These are phyloP conservation scores for Pasiphila rectangulata DNA, from an alignment of 2,888 invertebrate species.

Conservation along the genomic window DNA sequence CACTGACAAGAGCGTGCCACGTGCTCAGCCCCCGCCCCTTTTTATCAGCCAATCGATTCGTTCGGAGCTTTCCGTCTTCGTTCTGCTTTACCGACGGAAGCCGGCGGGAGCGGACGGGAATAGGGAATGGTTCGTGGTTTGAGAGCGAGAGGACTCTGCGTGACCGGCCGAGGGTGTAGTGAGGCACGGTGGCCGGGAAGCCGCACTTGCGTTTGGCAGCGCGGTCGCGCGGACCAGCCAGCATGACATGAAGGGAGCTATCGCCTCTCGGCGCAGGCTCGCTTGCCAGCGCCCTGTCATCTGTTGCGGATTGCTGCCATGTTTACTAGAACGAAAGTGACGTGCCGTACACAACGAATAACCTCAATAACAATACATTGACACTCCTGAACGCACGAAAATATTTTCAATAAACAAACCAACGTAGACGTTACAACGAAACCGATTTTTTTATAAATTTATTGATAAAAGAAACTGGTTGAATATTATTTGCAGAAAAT, in stretches of 20 bases:
- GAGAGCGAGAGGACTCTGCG: slow-evolving; percentile 42
- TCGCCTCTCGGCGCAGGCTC: slow-evolving; percentile 71
- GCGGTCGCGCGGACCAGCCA: slow-evolving; percentile 52
- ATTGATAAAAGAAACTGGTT: slow-evolving; percentile 25
- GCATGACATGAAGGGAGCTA: slow-evolving; percentile 68
- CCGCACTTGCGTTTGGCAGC: slow-evolving; percentile 56
- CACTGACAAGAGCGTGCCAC: slow-evolving; percentile 47
- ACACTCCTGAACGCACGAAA: slow-evolving; percentile 50
- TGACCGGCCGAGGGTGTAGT: slow-evolving; percentile 59
- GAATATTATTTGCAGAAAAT: slow-evolving; percentile 16
- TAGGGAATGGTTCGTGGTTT: slow-evolving; percentile 41
- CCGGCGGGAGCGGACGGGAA: slow-evolving; percentile 51
- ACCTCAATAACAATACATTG: slow-evolving; percentile 64
- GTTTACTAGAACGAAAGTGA: slow-evolving; percentile 75
- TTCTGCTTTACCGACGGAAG: slow-evolving; percentile 68
- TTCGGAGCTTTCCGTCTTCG: slow-evolving; percentile 56
- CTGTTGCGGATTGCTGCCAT: slow-evolving; percentile 78
- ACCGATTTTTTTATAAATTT: slow-evolving; percentile 33
- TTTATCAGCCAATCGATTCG: slow-evolving; percentile 72
- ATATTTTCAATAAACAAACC: slow-evolving; percentile 28
- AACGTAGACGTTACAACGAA: slow-evolving; percentile 65
- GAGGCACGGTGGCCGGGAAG: slow-evolving; percentile 37
- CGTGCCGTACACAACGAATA: slow-evolving; percentile 76
- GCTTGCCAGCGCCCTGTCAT: slow-evolving; percentile 75
- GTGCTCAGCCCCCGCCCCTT: slow-evolving; percentile 74